phyloP scores from a whole-genome alignment of 1,140 invertebrate species.

The Pseudomyrmex concolor region DNA sequence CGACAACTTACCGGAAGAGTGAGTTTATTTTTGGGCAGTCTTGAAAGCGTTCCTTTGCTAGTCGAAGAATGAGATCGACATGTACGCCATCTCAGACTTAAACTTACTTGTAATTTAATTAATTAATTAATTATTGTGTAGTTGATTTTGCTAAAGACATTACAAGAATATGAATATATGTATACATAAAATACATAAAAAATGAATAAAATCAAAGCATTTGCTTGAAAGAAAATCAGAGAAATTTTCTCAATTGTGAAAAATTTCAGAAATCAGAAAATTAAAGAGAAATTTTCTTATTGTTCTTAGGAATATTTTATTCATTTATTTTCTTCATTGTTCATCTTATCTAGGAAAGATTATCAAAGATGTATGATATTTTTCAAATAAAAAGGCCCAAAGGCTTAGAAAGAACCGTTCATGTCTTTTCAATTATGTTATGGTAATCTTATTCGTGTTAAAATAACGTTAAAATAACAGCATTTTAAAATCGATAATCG shows the following conservation, averaged over 20 bases:
- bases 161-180: too few relatives aligned
- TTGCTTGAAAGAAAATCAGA: background rate
- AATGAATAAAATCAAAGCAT: background rate
- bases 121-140: too few relatives aligned
- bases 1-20: slow-evolving; percentile 65
- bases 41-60: slow-evolving; percentile 72
- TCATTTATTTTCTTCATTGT: slow-evolving; percentile 23
- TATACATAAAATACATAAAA: too few relatives aligned
- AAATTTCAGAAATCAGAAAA: background rate
- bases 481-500: slow-evolving; percentile 22
- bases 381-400: background rate
- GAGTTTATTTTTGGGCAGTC: slow-evolving; percentile 70
- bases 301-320: background rate
- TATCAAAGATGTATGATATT: slow-evolving; percentile 20
- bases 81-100: slow-evolving; percentile 21
- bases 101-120: background rate
- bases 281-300: background rate
- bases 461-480: background rate
- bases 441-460: too few relatives aligned
- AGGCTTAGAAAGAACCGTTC: background rate
- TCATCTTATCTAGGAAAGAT: background rate
- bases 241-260: background rate
- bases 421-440: background rate
- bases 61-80: slow-evolving; percentile 60
- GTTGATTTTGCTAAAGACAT: too few relatives aligned